A percentile compares a stretch with the other conserved stretches of the same genome.
Conservation (phyloP, 2,113 vertebrate genomes). For the Calypte anna region DNA sequence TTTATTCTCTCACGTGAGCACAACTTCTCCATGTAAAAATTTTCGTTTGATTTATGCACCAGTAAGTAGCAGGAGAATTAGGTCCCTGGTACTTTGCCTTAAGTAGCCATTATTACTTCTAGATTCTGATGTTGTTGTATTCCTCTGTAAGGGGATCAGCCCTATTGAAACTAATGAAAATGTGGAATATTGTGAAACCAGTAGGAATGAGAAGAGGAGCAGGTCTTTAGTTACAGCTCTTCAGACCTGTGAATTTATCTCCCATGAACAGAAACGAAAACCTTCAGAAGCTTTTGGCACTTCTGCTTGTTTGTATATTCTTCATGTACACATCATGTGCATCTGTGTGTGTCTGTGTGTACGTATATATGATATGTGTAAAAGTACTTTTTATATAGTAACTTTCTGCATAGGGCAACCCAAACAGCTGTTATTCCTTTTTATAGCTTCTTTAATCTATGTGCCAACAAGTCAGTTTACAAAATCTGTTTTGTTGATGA, state of each 20-base stretch:
- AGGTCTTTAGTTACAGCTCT: conserved; percentile 13
- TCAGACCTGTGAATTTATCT: conserved; percentile 42
- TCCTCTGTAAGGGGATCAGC: background rate
- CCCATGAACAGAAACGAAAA: conserved; percentile 6
- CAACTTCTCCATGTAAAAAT: background rate
- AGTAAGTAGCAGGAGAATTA: background rate
- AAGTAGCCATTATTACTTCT: background rate
- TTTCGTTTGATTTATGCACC: background rate
- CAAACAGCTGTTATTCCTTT: conserved; percentile 86
- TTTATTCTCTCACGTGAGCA: background rate
- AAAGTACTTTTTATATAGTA: conserved; percentile 80
- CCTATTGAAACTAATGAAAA: background rate
- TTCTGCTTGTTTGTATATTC: conserved; percentile 53
- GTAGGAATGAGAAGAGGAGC: background rate
- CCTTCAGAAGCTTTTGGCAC: conserved; percentile 54
- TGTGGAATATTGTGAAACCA: background rate
- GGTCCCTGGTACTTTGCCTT: background rate
- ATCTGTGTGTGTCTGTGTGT: conserved; percentile 57
- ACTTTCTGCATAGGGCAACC: conserved; percentile 80
- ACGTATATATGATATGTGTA: conserved; percentile 71
- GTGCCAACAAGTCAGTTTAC: conserved; percentile 89
- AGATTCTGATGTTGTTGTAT: background rate
- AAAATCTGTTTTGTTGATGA: conserved; percentile 89
- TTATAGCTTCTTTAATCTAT: conserved; percentile 87
- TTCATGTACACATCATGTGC: conserved; percentile 45